Evolutionary conservation across 1,140 invertebrate genomes (phyloP), one percentile per base, ranked within the genome.

Genomic region (Holotrichia oblita): DNA sequence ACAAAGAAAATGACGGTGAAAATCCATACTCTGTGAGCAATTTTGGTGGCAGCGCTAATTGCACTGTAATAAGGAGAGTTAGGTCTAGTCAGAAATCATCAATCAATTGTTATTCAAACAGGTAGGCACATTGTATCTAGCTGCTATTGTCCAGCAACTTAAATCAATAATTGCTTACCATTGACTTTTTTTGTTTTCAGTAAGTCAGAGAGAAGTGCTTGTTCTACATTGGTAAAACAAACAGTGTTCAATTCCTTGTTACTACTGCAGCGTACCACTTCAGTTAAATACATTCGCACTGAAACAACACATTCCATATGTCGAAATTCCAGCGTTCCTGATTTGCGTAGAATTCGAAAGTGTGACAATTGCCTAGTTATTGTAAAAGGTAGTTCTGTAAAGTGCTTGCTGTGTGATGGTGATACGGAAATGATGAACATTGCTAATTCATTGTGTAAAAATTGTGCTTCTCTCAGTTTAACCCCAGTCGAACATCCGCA

Each of bases 391-490:
- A 72, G 42, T 64, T 41, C 59, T 12, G 12, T 61, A 20, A 78
- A 73, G 80, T 86, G 85, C 77, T 72, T 86, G 24, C 64, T 82
- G 40, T 86, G 85, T 81, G 81, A 83, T 78, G 61, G 27, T 20
- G 14, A 61, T 22, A 59, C 77, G 73, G 77, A 78, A 73, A 85
- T 76, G 59, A 86, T 86, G 85, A 85, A 84, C 78, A 76, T 84
- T 72, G 80, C 82, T 14, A 81, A 83, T 79, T 84, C 84, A 22
- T 82, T 84, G 44, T 87, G 86, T 75, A 87, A 86, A 77, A 81
- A 83, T 78, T 87, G 86, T 81, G 80, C 82, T 41, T 78, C 83
- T 2, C 40, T 79, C 17, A 81, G 78, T 64, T 75, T 86, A 27
- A 81, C 85, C 69, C 81, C 84, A 24, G 78, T 85, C 20, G 84